phyloP scores from a whole-genome alignment of 2,888 invertebrate genomes.

The Polydrusus cervinus region DNA sequence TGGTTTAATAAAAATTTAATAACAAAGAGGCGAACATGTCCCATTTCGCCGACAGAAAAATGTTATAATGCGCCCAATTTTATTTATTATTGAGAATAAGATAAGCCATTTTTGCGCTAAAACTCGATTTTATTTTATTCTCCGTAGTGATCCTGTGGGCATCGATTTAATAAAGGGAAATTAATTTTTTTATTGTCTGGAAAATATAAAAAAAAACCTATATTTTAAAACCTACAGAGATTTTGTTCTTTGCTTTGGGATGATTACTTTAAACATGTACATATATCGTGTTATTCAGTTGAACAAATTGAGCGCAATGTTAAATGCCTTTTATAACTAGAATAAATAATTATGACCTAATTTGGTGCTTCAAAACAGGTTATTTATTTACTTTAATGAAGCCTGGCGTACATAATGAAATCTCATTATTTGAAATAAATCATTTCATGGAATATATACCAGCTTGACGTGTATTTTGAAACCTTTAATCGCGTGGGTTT shows the following conservation, averaged over 20 bases:
- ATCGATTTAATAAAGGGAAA: neutral
- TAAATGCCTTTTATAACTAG: too few relatives aligned
- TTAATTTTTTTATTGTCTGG: neutral
- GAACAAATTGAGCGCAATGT: too few relatives aligned
- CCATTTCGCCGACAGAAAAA: neutral
- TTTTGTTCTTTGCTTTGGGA: too few relatives aligned
- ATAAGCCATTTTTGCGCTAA: neutral
- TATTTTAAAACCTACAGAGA: too few relatives aligned
- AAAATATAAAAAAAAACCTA: too few relatives aligned
- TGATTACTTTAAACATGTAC: too few relatives aligned
- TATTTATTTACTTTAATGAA: neutral
- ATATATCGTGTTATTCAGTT: too few relatives aligned
- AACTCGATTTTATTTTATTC: neutral
- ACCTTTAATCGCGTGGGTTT: neutral
- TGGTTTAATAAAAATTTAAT: constrained; percentile 14
- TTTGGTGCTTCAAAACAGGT: neutral
- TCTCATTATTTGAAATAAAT: constrained; percentile 8
- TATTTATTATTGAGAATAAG: neutral
- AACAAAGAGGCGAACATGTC: neutral
- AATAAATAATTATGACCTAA: neutral
- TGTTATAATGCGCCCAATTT: constrained; percentile 9
- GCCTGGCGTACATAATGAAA: neutral
- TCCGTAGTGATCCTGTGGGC: neutral
- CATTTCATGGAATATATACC: neutral
- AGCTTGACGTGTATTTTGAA: neutral